Evolutionary conservation across 2,888 invertebrate genomes (phyloP).

Genomic region (Chelonus formosanus): DNA sequence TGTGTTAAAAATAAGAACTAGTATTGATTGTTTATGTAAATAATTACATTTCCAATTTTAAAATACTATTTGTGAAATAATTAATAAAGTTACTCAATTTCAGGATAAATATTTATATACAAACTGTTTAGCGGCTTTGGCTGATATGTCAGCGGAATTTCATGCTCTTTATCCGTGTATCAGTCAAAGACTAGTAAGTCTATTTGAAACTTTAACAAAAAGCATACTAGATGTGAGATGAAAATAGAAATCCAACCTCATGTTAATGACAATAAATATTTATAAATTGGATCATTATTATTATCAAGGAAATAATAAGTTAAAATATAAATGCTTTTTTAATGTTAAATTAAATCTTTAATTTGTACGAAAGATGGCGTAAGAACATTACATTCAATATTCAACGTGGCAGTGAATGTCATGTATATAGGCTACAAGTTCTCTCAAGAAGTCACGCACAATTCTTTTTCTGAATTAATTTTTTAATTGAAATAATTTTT

Average conservation of each 20-base stretch:
- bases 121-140: constrained; percentile 96
- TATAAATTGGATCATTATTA: no score
- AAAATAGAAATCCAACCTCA: constrained; percentile 51
- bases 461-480: no score
- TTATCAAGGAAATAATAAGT: no score
- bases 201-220: constrained; percentile 93
- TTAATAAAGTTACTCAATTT: constrained; percentile 19
- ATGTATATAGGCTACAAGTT: no score
- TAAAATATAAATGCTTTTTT: no score
- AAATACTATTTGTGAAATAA: constrained; percentile 18
- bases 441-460: no score
- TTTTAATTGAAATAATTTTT: no score
- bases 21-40: constrained; percentile 41
- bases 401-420: no score
- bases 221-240: constrained; percentile 76
- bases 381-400: no score
- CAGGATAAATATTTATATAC: constrained; percentile 97
- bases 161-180: constrained; percentile 94
- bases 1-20: constrained; percentile 89
- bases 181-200: constrained; percentile 89
- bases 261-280: constrained; percentile 34
- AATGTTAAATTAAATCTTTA: no score
- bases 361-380: no score
- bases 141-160: constrained; percentile 97
- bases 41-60: constrained; percentile 14